A percentile compares a stretch with the other conserved stretches of the same genome.
These are phyloP conservation scores for Chaetops frenatus DNA, from an alignment of 2,113 vertebrate genomes.

Conservation along the genomic window DNA sequence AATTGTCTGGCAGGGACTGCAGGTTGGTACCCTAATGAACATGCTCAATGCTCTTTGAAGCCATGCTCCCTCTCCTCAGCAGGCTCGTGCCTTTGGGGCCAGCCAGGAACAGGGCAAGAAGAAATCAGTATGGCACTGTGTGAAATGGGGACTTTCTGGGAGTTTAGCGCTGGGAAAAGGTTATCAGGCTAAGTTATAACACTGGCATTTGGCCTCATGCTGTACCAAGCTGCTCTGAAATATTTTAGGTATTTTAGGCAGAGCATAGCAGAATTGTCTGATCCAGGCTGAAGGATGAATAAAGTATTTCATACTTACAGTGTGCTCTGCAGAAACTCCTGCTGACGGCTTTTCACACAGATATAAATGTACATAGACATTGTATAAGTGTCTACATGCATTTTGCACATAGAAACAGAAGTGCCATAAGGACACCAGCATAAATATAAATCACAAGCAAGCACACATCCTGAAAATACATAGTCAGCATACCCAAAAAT, in stretches of 20 bases:
- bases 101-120: not conserved
- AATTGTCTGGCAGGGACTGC: not conserved
- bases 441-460: not conserved
- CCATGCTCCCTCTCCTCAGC: accelerated
- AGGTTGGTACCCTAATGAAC: not conserved
- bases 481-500: not conserved
- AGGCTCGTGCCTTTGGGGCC: not conserved
- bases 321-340: not conserved
- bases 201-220: not conserved
- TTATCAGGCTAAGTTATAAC: not conserved
- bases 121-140: accelerated
- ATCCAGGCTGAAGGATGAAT: not conserved
- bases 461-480: not conserved
- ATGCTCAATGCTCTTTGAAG: not conserved
- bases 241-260: not conserved
- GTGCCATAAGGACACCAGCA: not conserved
- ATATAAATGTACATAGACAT: not conserved
- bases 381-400: not conserved
- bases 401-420: not conserved
- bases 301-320: not conserved
- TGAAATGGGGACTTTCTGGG: not conserved
- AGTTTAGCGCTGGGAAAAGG: not conserved
- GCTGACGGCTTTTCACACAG: not conserved
- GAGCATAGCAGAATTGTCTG: not conserved
- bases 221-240: not conserved